phyloP scores from a whole-genome alignment of 2,797 vertebrate species.

The Cheirogaleus major region DNA sequence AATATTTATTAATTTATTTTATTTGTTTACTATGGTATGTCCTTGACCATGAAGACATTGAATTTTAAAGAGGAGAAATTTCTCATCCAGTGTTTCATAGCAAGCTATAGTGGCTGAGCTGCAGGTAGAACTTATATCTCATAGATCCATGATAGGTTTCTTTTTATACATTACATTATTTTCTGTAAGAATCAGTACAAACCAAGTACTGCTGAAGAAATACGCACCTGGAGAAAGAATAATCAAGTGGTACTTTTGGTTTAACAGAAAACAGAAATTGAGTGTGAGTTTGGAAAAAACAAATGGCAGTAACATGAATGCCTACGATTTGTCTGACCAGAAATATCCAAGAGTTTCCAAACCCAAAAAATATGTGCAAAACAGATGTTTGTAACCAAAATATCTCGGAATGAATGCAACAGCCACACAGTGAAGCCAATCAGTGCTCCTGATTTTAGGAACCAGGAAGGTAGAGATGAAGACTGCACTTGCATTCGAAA shows the following conservation, averaged over 20 bases:
- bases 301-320: neutral
- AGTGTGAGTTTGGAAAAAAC: neutral
- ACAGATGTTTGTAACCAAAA: constrained; percentile 20
- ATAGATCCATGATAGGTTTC: no score
- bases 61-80: no score
- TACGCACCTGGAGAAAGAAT: neutral
- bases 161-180: no score
- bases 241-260: neutral
- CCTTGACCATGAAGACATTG: no score
- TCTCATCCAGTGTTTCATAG: no score
- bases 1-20: no score
- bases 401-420: neutral
- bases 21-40: no score
- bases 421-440: neutral
- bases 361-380: constrained; percentile 14
- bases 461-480: neutral
- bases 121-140: no score
- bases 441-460: neutral
- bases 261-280: constrained; percentile 5
- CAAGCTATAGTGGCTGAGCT: no score
- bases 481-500: neutral
- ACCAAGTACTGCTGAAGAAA: neutral
- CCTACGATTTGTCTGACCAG: neutral
- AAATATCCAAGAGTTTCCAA: constrained; percentile 9
- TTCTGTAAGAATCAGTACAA: neutral